phyloP scores from a whole-genome alignment of 2,797 vertebrate species.

The Phataginus tricuspis region DNA sequence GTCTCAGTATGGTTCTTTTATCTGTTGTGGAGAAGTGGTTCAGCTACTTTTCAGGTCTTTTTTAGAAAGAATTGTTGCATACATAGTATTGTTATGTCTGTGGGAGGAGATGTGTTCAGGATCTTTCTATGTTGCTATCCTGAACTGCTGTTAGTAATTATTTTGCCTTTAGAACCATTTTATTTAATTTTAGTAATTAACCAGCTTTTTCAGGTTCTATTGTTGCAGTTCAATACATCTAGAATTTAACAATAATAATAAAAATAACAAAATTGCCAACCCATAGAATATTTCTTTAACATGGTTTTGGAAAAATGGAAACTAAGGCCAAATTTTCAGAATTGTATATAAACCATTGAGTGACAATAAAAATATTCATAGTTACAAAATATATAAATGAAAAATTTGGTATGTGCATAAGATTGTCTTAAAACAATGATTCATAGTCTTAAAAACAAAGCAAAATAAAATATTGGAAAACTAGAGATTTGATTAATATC shows the following conservation, averaged over 20 bases:
- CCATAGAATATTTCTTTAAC: neutral
- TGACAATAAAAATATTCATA: neutral
- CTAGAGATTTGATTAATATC: neutral
- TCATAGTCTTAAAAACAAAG: neutral
- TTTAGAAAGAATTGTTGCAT: neutral
- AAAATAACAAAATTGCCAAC: neutral
- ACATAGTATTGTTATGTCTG: neutral
- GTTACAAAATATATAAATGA: neutral
- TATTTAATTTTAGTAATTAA: neutral
- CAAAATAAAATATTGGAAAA: neutral
- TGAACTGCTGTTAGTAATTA: neutral
- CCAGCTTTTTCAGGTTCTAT: neutral
- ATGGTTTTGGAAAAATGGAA: neutral
- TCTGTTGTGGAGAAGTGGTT: neutral
- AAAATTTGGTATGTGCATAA: neutral
- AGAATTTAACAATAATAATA: neutral
- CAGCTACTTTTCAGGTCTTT: neutral
- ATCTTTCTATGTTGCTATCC: neutral
- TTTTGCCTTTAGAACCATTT: neutral
- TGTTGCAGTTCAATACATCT: neutral
- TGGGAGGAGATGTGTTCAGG: neutral
- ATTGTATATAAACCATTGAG: neutral
- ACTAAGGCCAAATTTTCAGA: neutral
- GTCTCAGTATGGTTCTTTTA: neutral
- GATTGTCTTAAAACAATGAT: neutral